phyloP scores from a whole-genome alignment of 2,888 invertebrate genomes.

The Scaptomyza parva region DNA sequence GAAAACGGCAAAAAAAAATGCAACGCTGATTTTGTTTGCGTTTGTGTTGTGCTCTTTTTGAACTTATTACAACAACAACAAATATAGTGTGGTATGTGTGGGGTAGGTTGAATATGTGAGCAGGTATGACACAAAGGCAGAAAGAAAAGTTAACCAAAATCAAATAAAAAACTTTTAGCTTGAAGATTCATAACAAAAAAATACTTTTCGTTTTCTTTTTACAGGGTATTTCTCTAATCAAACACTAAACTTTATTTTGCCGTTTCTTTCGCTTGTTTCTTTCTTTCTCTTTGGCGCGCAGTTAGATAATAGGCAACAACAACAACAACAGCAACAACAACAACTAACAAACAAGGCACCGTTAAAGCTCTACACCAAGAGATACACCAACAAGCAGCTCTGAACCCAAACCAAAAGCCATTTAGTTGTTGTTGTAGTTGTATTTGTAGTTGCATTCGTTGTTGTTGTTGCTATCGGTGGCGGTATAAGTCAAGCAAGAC shows the following conservation, averaged over 20 bases:
- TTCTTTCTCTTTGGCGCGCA: conserved; percentile 61
- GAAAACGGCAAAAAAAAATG: conserved; percentile 55
- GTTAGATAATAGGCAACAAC: conserved; percentile 72
- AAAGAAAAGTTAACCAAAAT: too few relatives aligned
- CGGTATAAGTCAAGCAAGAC: conserved; percentile 81
- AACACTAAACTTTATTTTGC: conserved; percentile 3
- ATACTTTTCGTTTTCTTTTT: background rate
- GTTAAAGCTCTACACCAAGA: conserved; percentile 56
- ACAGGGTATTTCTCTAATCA: conserved; percentile 1
- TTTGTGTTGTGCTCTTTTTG: conserved; percentile 23
- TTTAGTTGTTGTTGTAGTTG: conserved; percentile 39
- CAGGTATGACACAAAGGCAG: too few relatives aligned
- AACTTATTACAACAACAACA: background rate
- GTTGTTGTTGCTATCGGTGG: conserved; percentile 54
- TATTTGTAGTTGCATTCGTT: conserved; percentile 20
- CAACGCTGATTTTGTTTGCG: conserved; percentile 40
- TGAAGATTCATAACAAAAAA: background rate
- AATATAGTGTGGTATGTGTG: background rate
- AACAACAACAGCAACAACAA: conserved; percentile 33
- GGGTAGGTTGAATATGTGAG: background rate
- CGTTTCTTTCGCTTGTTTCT: conserved; percentile 41
- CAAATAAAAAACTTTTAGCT: background rate
- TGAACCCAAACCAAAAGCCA: conserved; percentile 57
- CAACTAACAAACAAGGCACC: conserved; percentile 46
- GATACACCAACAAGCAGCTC: conserved; percentile 46